These are phyloP conservation scores for Leucoraja ocellata DNA, from an alignment of 2,797 vertebrate genomes.

Conservation along the genomic window DNA sequence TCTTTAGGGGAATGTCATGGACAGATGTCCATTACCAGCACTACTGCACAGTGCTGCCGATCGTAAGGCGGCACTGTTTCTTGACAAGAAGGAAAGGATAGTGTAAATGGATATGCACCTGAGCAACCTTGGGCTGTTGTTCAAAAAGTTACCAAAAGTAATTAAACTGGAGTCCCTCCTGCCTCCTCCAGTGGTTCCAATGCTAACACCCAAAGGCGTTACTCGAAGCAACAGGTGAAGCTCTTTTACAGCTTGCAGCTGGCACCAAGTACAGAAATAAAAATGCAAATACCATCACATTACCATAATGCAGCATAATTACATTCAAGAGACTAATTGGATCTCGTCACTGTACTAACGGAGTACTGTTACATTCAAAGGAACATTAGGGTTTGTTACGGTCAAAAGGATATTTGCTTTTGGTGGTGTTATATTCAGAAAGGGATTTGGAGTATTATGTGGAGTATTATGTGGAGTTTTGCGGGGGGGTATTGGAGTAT, in stretches of 20 bases:
- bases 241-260: too few relatives aligned
- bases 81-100: background rate
- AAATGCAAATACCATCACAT: too few relatives aligned
- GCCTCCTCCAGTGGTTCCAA: background rate
- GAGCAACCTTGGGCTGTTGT: background rate
- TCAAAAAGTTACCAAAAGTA: background rate
- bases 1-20: too few relatives aligned
- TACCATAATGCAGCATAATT: too few relatives aligned
- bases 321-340: too few relatives aligned
- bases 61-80: background rate
- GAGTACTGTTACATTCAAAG: background rate
- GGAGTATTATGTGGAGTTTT: too few relatives aligned
- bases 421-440: background rate
- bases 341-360: background rate
- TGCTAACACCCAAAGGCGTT: background rate
- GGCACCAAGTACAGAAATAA: too few relatives aligned
- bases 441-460: too few relatives aligned
- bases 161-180: background rate
- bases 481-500: too few relatives aligned
- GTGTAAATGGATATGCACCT: background rate
- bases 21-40: too few relatives aligned
- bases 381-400: background rate
- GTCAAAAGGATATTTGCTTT: background rate
- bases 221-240: background rate
- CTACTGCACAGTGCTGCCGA: background rate